Evolutionary conservation across 64 coral and sea anemone genomes (phyloP), one percentile per base, ranked within the genome.

Genomic region (Catalaphyllia jardinei): DNA sequence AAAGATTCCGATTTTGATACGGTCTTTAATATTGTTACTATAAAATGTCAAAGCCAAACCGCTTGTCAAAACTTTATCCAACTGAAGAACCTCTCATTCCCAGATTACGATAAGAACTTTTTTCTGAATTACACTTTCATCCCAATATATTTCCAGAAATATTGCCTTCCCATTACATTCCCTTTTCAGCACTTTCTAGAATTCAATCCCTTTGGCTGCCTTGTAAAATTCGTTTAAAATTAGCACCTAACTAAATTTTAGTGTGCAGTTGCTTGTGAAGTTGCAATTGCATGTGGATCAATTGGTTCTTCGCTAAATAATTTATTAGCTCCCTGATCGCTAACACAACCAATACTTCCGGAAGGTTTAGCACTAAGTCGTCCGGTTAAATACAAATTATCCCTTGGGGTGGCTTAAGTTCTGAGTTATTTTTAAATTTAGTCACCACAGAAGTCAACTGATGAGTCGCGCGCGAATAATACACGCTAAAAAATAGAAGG

Each of bases 221-320:
- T 4, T n/a, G 65, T 69, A 25, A 69, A 27, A 24, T 4, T 28
- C 9, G 65, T 10, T 69, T 29, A 27, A 29, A 8, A 8, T 67
- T 27, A 27, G 1, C 65, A 69, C 22, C 22, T 69, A 25, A 69
- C 65, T 24, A 69, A 69, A 57, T 57, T 14, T 27, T 20, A 69
- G 65, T 27, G 22, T 11, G 65, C 22, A 69, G 24, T 46, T 46
- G 39, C 39, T 46, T 46, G 65, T 25, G 24, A 18, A 20, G 31
- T 38, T 18, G 79, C 79, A 20, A 16, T 38, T 18, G 79, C 79
- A 29, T 82, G 54, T 62, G 79, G 79, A 63, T 19, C 35, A 50
- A n/a, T 85, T 85, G 81, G 81, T 71, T 35, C 42, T 85, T 71
- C 67, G 14, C 24, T 85, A 13, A 85, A 85, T 85, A 49, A 85